Percentiles rank a stretch among this genome's conserved stretches.
Evolutionary conservation across 2,888 invertebrate species (phyloP).

Genomic region (Epicampocera succincta): DNA sequence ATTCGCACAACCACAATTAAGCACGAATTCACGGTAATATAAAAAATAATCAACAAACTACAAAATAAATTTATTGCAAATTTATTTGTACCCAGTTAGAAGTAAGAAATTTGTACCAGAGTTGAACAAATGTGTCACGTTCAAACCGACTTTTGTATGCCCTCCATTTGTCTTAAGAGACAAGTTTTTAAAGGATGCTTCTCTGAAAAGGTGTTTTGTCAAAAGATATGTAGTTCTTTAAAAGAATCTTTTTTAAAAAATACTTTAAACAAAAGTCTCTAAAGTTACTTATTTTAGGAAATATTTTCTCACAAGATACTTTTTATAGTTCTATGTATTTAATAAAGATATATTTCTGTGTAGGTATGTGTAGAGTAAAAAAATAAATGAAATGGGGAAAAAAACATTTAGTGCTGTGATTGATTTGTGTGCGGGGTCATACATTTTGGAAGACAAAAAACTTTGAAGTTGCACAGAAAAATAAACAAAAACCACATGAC

Average conservation of each 20-base stretch:
- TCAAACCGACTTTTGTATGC: neutral
- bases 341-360: neutral
- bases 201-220: too few relatives aligned
- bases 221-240: too few relatives aligned
- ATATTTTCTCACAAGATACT: too few relatives aligned
- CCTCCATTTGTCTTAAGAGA: neutral
- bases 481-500: constrained; percentile 43
- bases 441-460: constrained; percentile 51
- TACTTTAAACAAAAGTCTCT: too few relatives aligned
- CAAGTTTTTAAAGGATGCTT: too few relatives aligned
- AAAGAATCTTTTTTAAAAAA: too few relatives aligned
- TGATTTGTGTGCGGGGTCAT: constrained; percentile 45
- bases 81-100: constrained; percentile 8
- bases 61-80: constrained; percentile 38
- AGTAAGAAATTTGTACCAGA: neutral
- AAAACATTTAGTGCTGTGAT: constrained; percentile 27
- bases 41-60: constrained; percentile 1
- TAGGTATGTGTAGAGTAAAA: constrained; percentile 6
- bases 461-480: neutral
- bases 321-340: too few relatives aligned
- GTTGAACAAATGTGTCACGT: neutral
- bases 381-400: constrained; percentile 14
- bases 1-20: constrained; percentile 79
- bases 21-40: constrained; percentile 72
- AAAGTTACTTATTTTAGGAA: too few relatives aligned